A percentile compares a stretch with the other conserved stretches of the same genome.
These are phyloP conservation scores for Apostichopus japonicus DNA, from an alignment of 35 echinoderm and acorn worm genomes.

Conservation along the genomic window DNA sequence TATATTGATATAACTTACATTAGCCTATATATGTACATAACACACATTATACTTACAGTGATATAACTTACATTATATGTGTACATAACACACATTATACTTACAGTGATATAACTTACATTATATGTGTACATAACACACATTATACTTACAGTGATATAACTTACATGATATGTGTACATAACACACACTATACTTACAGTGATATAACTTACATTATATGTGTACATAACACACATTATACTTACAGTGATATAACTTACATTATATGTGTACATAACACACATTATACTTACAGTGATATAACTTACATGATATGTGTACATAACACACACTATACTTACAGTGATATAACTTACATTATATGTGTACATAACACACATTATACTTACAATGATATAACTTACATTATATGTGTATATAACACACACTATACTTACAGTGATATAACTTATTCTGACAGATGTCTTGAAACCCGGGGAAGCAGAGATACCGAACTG, in stretches of 20 bases:
- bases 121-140: too few species aligned
- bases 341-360: too few species aligned
- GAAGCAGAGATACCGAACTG: slow-evolving; percentile 41
- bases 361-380: too few species aligned
- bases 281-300: neutral
- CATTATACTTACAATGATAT: too few species aligned
- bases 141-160: too few species aligned
- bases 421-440: neutral
- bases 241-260: neutral
- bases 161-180: too few species aligned
- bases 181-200: too few species aligned
- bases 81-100: neutral
- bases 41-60: neutral
- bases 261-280: neutral
- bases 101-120: too few species aligned
- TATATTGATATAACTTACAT: neutral
- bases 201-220: too few species aligned
- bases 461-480: slow-evolving; percentile 22
- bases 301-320: neutral
- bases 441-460: neutral
- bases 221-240: too few species aligned
- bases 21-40: neutral
- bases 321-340: neutral
- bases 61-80: neutral
- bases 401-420: too few species aligned